Evolutionary conservation across 2,113 vertebrate genomes (phyloP).

Genomic region (Oncorhynchus tshawytscha): DNA sequence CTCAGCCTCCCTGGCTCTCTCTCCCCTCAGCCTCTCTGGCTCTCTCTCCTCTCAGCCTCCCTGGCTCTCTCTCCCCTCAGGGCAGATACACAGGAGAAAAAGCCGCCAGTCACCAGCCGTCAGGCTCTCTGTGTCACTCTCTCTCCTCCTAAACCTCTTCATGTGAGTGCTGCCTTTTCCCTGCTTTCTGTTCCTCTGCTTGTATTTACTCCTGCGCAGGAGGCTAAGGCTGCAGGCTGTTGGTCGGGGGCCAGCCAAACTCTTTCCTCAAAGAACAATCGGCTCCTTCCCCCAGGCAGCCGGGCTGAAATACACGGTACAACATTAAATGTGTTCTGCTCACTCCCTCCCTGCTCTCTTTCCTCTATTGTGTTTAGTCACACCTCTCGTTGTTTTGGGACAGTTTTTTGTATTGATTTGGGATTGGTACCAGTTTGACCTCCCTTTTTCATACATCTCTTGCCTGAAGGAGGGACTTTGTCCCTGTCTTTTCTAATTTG

Average conservation of each 20-base stretch:
- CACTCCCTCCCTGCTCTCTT: not conserved
- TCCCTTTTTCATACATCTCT: constrained; percentile 29
- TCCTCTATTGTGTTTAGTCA: not conserved
- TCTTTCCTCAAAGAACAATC: constrained; percentile 55
- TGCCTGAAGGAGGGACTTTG: constrained; percentile 53
- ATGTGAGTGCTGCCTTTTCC: not conserved
- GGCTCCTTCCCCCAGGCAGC: constrained; percentile 37
- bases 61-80: not conserved
- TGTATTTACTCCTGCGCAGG: constrained; percentile 25
- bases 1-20: not conserved
- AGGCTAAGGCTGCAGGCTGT: constrained; percentile 51
- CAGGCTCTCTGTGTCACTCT: not conserved
- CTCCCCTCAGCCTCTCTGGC: not conserved
- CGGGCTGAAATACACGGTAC: not conserved
- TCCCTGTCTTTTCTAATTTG: constrained; percentile 45
- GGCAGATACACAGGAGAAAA: constrained; percentile 35
- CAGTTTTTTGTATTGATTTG: constrained; percentile 22
- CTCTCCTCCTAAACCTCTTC: not conserved
- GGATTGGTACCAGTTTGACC: constrained; percentile 48
- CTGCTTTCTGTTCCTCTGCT: constrained; percentile 26
- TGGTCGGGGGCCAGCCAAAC: constrained; percentile 53
- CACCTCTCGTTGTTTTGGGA: constrained; percentile 27
- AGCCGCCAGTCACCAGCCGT: constrained; percentile 52
- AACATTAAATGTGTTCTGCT: not conserved
- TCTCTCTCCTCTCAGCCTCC: not conserved